Conservation (phyloP, 2,888 invertebrate genomes). For the Pterostichus niger region DNA sequence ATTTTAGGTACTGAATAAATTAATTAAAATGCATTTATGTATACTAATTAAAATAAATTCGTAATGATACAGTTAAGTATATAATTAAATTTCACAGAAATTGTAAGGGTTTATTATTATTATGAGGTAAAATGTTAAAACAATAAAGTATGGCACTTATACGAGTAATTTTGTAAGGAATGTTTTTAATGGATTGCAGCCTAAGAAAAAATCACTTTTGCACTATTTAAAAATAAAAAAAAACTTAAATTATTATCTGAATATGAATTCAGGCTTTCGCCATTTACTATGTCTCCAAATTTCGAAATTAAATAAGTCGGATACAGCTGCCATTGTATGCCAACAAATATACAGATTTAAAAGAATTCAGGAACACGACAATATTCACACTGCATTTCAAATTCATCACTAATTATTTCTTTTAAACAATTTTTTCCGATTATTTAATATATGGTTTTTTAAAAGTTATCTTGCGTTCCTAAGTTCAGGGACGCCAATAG, state of each 20-base stretch:
- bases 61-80: conserved; percentile 39
- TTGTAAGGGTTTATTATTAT: conserved; percentile 46
- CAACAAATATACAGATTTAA: conserved; percentile 25
- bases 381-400: conserved; percentile 53
- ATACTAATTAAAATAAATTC: conserved; percentile 35
- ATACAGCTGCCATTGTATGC: conserved; percentile 61
- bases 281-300: conserved; percentile 91
- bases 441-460: conserved; percentile 3
- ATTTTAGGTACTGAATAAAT: conserved; percentile 55
- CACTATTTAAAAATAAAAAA: conserved; percentile 24
- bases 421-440: conserved; percentile 2
- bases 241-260: conserved; percentile 71
- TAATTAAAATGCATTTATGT: conserved; percentile 44
- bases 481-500: not conserved
- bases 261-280: conserved; percentile 80
- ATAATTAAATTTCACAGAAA: conserved; percentile 52
- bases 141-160: conserved; percentile 70
- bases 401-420: conserved; percentile 63
- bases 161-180: conserved; percentile 61
- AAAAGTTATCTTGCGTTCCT: not conserved
- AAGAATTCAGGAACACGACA: conserved; percentile 60
- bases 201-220: conserved; percentile 14
- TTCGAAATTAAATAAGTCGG: conserved; percentile 77
- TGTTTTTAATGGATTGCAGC: conserved; percentile 47
- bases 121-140: conserved; percentile 58